Percentiles rank a stretch among this genome's conserved stretches.
Conservation (phyloP, 1,140 invertebrate species). For the Vollenhovia emeryi region DNA sequence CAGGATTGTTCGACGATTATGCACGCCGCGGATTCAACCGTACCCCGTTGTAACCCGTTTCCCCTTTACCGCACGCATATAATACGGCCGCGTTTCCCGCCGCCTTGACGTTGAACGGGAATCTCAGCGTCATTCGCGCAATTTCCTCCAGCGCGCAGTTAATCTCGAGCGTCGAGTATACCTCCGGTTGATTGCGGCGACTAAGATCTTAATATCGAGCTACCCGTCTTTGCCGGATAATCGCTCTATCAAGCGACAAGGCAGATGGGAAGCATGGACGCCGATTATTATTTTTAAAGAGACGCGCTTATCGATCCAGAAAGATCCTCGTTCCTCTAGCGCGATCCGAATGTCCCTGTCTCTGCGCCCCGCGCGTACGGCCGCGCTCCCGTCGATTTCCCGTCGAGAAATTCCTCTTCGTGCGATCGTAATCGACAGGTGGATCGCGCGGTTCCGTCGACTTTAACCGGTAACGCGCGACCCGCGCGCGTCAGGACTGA, state of each 20-base stretch:
- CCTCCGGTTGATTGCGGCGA: neutral
- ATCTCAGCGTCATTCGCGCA: neutral
- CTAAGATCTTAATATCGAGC: conserved; percentile 18
- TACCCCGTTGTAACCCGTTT: neutral
- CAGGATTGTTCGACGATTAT: neutral
- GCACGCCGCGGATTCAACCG: neutral
- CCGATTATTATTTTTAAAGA: neutral
- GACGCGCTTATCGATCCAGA: conserved; percentile 5
- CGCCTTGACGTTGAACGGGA: neutral
- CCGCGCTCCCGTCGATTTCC: neutral
- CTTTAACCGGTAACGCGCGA: neutral
- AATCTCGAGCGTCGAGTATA: neutral
- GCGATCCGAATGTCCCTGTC: neutral
- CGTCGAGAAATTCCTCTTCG: no score
- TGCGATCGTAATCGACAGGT: neutral
- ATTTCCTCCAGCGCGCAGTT: conserved; percentile 9
- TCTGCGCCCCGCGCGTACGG: neutral
- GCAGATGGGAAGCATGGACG: neutral
- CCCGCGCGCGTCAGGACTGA: neutral
- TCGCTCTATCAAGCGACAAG: neutral
- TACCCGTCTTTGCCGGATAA: conserved; percentile 5
- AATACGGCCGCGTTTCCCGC: neutral
- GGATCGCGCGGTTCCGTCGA: neutral
- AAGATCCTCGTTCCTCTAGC: neutral
- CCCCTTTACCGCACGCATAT: neutral